Conservation (phyloP, 53 echinoderm and acorn worm genomes). For the Patiria pectinifera region DNA sequence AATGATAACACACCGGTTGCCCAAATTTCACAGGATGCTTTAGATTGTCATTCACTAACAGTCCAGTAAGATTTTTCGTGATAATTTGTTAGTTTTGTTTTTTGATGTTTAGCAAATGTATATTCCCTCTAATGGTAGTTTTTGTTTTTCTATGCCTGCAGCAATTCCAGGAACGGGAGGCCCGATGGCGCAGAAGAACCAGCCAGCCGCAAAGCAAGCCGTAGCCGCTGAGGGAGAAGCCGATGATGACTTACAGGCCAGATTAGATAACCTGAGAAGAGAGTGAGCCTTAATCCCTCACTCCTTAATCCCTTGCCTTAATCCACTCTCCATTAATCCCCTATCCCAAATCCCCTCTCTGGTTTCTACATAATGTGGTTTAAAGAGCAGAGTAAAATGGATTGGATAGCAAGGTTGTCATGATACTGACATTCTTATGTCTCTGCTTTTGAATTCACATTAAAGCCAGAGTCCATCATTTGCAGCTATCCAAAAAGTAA, state of each 20-base stretch:
- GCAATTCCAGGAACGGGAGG: constrained; percentile 91
- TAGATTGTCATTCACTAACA: no score
- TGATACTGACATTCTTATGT: neutral
- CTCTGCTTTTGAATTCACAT: neutral
- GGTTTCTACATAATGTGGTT: neutral
- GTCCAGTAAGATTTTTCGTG: no score
- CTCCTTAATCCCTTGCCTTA: neutral
- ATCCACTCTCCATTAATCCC: neutral
- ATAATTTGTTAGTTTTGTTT: no score
- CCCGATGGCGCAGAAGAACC: constrained; percentile 58
- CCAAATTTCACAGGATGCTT: no score
- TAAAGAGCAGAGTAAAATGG: neutral
- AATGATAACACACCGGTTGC: no score
- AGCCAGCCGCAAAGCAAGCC: constrained; percentile 70
- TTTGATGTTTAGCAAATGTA: no score
- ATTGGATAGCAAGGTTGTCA: neutral
- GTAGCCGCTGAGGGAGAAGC: constrained; percentile 82
- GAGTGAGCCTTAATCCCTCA: constrained; percentile 49
- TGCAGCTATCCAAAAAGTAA: no score
- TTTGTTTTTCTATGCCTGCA: constrained; percentile 23
- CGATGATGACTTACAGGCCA: constrained; percentile 94
- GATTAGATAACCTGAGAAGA: constrained; percentile 92
- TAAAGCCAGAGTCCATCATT: no score
- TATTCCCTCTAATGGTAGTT: neutral
- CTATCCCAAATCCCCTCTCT: neutral